Base-by-base conservation (phyloP, 2,113 vertebrate genomes). In the Pavo muticus region DNA sequence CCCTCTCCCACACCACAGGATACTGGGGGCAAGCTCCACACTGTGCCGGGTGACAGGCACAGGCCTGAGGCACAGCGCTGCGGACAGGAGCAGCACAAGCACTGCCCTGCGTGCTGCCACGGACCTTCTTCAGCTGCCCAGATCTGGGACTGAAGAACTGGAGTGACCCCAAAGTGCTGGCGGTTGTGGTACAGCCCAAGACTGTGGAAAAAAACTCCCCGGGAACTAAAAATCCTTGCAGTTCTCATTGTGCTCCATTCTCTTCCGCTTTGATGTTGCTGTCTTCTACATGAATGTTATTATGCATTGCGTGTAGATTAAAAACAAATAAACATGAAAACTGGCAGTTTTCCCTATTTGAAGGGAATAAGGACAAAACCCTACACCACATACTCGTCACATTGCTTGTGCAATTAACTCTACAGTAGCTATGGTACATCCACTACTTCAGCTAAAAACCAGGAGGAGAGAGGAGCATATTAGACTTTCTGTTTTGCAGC, bases 191-290 rank as follows among this genome's bases (percentile, higher is more conserved):
- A 27, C 39, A 65, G 54, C 16, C 67, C 57, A 42, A 86, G 61
- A 67, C 45, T 3, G 32, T 45, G 68, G 85, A 87, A 93, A 93
- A 86, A 89, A 25, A 25, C 57, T 87, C 63, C 57, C 72, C 11
- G 4, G 81, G 68, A 83, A 57, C 21, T n/a, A 61, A 86, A 57
- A 91, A 91, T 30, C 27, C 37, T 71, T 57, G 32, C 68, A 88
- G 24, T 75, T 85, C 80, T 71, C 67, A 47, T 40, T 39, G 3
- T 20, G 68, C 67, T 75, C 63, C 76, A 8, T 48, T 76, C 76
- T 75, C 63, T 56, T 40, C 57, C 50, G 45, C 92, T 94, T 82
- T 88, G 92, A 82, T 57, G 57, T 78, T 85, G 75, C 68, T 68
- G 90, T 18, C 84, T 74, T 29, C 47, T 81, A 70, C 67, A 61